These are phyloP conservation scores for Dascyllus trimaculatus DNA, from an alignment of 2,113 vertebrate species.

Conservation along the genomic window DNA sequence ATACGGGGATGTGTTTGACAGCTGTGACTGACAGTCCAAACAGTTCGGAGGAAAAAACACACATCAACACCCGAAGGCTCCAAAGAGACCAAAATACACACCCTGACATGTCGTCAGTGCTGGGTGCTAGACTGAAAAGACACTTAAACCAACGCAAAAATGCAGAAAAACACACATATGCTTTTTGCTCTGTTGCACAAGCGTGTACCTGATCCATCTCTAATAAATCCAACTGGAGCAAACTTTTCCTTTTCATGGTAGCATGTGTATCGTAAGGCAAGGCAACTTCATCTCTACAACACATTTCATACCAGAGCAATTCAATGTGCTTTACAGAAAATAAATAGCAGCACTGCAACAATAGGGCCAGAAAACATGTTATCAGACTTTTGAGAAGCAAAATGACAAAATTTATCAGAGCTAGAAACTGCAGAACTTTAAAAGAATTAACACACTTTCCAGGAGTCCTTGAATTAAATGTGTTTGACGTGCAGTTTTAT, in stretches of 20 bases:
- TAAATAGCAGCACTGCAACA: no score
- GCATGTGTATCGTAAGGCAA: not conserved
- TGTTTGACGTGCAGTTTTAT: no score
- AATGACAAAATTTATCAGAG: no score
- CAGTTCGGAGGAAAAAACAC: constrained; percentile 34
- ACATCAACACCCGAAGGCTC: constrained; percentile 45
- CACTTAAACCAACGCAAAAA: not conserved
- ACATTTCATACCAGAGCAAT: no score
- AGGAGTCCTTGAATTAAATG: no score
- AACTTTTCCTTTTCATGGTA: constrained; percentile 3
- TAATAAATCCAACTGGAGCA: constrained; percentile 11
- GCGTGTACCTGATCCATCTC: not conserved
- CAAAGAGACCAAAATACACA: constrained; percentile 52
- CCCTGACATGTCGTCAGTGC: constrained; percentile 34
- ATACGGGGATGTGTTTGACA: constrained; percentile 60
- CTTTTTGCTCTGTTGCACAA: constrained; percentile 41
- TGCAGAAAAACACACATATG: not conserved
- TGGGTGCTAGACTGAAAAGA: constrained; percentile 13
- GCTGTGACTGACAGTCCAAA: constrained; percentile 73
- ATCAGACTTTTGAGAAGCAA: no score
- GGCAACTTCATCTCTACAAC: not conserved
- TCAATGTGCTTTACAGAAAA: no score
- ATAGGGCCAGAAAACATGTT: no score
- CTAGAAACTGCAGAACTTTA: no score
- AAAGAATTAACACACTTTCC: no score